Evolutionary conservation across 2,113 vertebrate genomes (phyloP).

Genomic region (Cyprinus carpio): DNA sequence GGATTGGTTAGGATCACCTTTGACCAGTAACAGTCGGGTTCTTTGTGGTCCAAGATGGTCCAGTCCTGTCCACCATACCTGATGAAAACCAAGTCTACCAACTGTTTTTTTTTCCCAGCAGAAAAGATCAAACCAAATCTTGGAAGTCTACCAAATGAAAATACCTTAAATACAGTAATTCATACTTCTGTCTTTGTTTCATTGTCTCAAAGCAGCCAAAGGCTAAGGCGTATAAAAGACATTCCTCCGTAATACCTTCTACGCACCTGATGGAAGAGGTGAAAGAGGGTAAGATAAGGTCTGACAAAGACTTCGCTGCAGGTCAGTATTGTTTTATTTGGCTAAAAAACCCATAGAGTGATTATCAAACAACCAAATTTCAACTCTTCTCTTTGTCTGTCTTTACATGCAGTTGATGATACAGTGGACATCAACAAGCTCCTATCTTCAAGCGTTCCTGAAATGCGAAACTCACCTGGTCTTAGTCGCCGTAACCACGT

Average conservation of each 20-base stretch:
- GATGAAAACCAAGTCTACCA: neutral
- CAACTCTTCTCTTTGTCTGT: neutral
- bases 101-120: neutral
- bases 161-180: neutral
- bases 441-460: conserved; percentile 57
- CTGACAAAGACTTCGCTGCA: conserved; percentile 66
- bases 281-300: conserved; percentile 62
- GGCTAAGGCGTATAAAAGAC: conserved; percentile 74
- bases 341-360: neutral
- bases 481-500: conserved; percentile 72
- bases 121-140: neutral
- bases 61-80: neutral
- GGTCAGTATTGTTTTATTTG: conserved; percentile 67
- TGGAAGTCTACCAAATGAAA: neutral
- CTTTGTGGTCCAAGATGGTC: neutral
- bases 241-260: conserved; percentile 78
- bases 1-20: neutral
- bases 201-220: conserved; percentile 59
- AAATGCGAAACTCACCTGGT: conserved; percentile 55
- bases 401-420: conserved; percentile 60
- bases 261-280: conserved; percentile 73
- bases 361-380: neutral
- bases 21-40: neutral
- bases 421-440: conserved; percentile 70
- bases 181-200: neutral